Conservation (phyloP, 2,113 vertebrate species). For the Gopherus flavomarginatus region DNA sequence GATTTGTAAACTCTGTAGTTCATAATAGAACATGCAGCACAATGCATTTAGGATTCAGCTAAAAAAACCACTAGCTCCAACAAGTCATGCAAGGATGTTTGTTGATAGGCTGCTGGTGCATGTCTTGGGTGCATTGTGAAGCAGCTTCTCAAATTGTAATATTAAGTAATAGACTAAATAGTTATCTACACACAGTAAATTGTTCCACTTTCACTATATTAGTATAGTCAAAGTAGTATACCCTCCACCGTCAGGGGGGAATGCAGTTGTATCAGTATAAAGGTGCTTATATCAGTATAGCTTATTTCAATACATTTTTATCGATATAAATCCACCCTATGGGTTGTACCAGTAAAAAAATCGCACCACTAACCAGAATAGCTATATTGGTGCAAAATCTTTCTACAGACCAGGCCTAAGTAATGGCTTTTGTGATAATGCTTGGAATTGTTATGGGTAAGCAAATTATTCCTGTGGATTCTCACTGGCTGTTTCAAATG, state of each 20-base stretch:
- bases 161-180: background rate
- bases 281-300: background rate
- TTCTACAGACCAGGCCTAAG: background rate
- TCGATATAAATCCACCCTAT: background rate
- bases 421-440: background rate
- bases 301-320: background rate
- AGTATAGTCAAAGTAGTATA: background rate
- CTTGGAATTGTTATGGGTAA: background rate
- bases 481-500: background rate
- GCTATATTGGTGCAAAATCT: background rate
- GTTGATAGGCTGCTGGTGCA: background rate
- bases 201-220: background rate
- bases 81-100: background rate
- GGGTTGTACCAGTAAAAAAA: background rate
- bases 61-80: background rate
- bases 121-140: background rate
- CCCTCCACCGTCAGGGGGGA: too few species aligned
- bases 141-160: background rate
- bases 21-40: background rate
- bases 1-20: background rate
- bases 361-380: background rate
- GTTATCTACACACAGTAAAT: background rate
- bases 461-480: background rate
- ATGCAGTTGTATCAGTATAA: background rate
- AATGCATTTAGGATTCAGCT: background rate